Conservation (phyloP, 1,140 invertebrate genomes). For the Leptonema lineaticorne region DNA sequence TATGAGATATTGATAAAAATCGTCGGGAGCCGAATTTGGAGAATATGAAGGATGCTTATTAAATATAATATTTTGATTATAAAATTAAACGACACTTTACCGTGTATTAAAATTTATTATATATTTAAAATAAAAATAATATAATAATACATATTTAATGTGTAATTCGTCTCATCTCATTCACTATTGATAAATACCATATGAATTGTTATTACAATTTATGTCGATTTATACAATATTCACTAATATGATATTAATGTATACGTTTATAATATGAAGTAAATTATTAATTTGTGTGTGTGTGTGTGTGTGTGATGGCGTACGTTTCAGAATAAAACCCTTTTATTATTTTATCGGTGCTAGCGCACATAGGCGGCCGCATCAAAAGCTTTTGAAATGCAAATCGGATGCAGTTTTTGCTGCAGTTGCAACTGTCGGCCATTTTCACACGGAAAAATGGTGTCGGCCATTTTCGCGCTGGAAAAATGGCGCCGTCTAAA, state of each 20-base stretch:
- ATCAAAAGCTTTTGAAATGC: slow-evolving; percentile 19
- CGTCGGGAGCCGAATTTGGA: too few species aligned
- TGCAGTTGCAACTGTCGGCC: slow-evolving; percentile 1
- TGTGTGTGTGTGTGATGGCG: neutral
- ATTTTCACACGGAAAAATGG: slow-evolving; percentile 13
- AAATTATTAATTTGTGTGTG: neutral
- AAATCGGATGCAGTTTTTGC: slow-evolving; percentile 16
- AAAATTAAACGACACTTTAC: too few species aligned
- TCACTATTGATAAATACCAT: too few species aligned
- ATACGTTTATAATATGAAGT: neutral
- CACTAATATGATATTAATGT: neutral
- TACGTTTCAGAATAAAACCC: neutral
- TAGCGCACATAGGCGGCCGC: neutral
- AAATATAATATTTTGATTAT: too few species aligned
- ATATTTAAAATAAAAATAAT: too few species aligned
- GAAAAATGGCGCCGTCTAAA: neutral
- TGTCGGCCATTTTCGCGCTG: neutral
- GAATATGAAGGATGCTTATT: too few species aligned
- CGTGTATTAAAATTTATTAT: too few species aligned
- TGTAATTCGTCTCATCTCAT: too few species aligned
- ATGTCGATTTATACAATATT: neutral
- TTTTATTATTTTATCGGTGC: slow-evolving; percentile 13
- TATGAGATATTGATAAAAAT: too few species aligned
- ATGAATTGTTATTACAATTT: too few species aligned
- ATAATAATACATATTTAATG: too few species aligned